Base-by-base conservation (phyloP, 1,140 invertebrate species). In the Drosophila sulfurigaster region DNA sequence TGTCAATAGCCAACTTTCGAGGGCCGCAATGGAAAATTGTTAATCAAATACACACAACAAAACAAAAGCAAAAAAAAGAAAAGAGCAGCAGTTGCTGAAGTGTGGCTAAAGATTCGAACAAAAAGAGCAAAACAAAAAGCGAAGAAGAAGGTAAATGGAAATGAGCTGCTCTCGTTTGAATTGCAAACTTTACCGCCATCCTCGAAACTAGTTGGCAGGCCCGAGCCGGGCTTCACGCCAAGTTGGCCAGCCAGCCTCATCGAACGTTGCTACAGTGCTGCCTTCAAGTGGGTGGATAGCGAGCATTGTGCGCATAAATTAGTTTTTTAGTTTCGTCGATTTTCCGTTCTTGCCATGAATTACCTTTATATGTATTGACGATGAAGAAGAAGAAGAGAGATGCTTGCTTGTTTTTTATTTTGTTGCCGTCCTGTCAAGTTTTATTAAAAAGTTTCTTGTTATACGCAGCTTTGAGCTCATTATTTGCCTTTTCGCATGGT, bases 1-100 rank as follows among this genome's bases (percentile, higher is more conserved):
- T 71, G 67, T 77, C 72, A 77, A 79, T 78, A 70, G 70, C 57
- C 30, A 78, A 64, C 65, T 66, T 79, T 67, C 49, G 69, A 63
- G 60, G 11, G 49, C 45, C 30, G 13, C 57, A 59, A 38, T 35
- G 58, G 11, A 41, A 51, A 69, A 74, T 57, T 71, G 77, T 71
- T 76, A 71, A 79, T 79, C 83, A 87, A 68, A 77, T 69, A 67
- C 43, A 46, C 35, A 38, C 20, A 25, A 25, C 20, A 25, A 25
- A 25, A 25, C 20, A 25, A 25, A 25, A 25, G 10, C 35, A 38
- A 32, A 32, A 5, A 30, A 32, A 60, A 66, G 48, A 13, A 25
- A 35, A 15, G 52, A 28, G 41, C 41, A 25, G 43, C 75, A 41
- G 43, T n/a, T 13, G 59, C 74, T 56, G 11, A 73, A 62, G 57